phyloP scores from a whole-genome alignment of 2,797 vertebrate species.

The Acomys russatus region DNA sequence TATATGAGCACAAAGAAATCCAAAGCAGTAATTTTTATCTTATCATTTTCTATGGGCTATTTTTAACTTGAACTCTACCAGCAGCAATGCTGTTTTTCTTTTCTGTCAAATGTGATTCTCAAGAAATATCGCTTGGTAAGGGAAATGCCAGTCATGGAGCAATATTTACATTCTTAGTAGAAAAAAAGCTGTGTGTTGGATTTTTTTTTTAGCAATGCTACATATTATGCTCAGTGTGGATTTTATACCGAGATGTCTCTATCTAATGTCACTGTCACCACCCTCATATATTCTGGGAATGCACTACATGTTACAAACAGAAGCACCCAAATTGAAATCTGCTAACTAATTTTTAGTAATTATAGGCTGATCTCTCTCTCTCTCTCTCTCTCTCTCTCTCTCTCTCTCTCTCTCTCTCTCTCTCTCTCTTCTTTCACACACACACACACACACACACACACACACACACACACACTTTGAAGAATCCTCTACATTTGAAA shows the following conservation, averaged over 20 bases:
- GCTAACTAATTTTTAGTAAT: background rate
- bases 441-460: too few relatives aligned
- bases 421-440: background rate
- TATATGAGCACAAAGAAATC: background rate
- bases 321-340: background rate
- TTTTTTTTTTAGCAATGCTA: background rate
- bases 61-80: background rate
- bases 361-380: background rate
- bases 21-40: background rate
- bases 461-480: too few relatives aligned
- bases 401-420: too few relatives aligned
- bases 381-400: too few relatives aligned
- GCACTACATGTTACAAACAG: background rate
- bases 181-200: background rate
- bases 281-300: background rate
- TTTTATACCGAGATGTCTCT: background rate
- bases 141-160: background rate
- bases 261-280: background rate
- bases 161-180: constrained; percentile 15
- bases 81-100: constrained; percentile 43
- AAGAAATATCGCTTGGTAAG: constrained; percentile 48
- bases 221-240: background rate
- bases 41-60: constrained; percentile 20
- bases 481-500: background rate
- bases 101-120: constrained; percentile 30